Evolutionary conservation across 2,888 invertebrate species (phyloP), one percentile per base, ranked within the genome.

Genomic region (Apocheima hispidaria): DNA sequence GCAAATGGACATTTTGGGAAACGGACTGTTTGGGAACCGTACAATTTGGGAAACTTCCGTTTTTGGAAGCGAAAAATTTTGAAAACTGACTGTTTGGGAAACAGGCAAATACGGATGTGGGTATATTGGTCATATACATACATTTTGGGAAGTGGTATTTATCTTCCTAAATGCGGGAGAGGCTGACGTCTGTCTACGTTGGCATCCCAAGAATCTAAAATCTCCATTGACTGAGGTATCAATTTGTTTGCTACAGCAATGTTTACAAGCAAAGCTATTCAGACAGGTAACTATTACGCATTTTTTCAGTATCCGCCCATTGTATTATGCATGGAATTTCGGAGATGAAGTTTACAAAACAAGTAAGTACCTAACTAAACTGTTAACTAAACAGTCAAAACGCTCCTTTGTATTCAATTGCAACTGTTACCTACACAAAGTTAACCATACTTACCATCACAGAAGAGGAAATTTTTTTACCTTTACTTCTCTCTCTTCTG

Each of bases 271-370:
- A 21, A 51, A 12, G 7, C 21, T 36, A 10, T 46, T 41, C 20
- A 57, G 57, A 33, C 23, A 36, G 23, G 50, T 12, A 51, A 38
- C 16, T 51, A 51, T 40, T 51, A 26, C 23, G 7, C 35, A 48
- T 53, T 63, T 46, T 52, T 38, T 16, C 53, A 41, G 30, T 52
- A 58, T 65, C 68, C 66, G 63, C 46, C 20, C 54, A 64, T 69
- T 69, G 65, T 69, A 26, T 16, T 16, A 4, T 20, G 40, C 16
- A 12, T 38, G 58, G 61, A 48, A 69, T 66, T 64, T 62, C 18
- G 48, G 53, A 54, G 51, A 65, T 65, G 56, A 44, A 54, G 62
- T 60, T 65, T 63, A 35, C 63, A 50, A 51, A 67, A 63, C 63
- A 65, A 49, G n/a, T n/a, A n/a, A n/a, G n/a, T n/a, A n/a, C n/a